Percentiles rank a stretch among this genome's conserved stretches.
These are phyloP conservation scores for Phyllostomus discolor DNA, from an alignment of 2,113 vertebrate genomes.

Conservation along the genomic window DNA sequence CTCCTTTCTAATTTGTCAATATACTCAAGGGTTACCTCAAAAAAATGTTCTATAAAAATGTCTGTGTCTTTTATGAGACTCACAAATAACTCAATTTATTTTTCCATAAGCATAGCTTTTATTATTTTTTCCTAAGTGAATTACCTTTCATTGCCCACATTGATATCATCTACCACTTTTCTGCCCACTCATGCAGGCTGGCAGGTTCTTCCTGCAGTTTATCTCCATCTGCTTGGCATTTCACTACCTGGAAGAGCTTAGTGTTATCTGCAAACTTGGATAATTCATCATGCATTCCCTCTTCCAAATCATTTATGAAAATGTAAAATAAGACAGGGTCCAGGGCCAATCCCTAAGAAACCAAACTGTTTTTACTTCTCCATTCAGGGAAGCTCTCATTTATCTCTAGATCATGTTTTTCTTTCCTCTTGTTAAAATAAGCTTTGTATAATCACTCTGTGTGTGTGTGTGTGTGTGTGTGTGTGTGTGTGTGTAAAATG, in stretches of 20 bases:
- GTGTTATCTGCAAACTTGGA: conserved; percentile 75
- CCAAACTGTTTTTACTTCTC: conserved; percentile 59
- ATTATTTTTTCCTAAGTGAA: conserved; percentile 65
- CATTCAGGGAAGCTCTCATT: conserved; percentile 7
- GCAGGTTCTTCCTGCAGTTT: conserved; percentile 71
- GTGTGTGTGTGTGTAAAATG: neutral
- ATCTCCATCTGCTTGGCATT: conserved; percentile 78
- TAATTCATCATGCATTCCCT: conserved; percentile 64
- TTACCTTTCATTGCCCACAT: conserved; percentile 69
- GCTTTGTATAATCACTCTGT: conserved; percentile 13
- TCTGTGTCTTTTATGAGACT: conserved; percentile 28
- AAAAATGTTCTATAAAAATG: neutral
- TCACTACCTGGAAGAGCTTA: conserved; percentile 74
- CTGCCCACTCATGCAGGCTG: conserved; percentile 72
- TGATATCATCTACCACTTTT: conserved; percentile 68
- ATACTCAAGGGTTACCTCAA: conserved; percentile 1
- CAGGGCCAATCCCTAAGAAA: conserved; percentile 61
- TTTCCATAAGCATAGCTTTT: conserved; percentile 32
- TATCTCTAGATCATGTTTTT: conserved; percentile 20
- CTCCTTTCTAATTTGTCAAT: neutral
- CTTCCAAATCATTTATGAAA: conserved; percentile 74
- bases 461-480: neutral
- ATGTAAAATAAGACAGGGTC: conserved; percentile 71
- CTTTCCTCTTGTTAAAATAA: conserved; percentile 31
- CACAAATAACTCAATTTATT: conserved; percentile 43